Percentiles rank a stretch among this genome's conserved stretches.
phyloP scores from a whole-genome alignment of 1,140 invertebrate species.

The Pseudomyrmex pallidus region DNA sequence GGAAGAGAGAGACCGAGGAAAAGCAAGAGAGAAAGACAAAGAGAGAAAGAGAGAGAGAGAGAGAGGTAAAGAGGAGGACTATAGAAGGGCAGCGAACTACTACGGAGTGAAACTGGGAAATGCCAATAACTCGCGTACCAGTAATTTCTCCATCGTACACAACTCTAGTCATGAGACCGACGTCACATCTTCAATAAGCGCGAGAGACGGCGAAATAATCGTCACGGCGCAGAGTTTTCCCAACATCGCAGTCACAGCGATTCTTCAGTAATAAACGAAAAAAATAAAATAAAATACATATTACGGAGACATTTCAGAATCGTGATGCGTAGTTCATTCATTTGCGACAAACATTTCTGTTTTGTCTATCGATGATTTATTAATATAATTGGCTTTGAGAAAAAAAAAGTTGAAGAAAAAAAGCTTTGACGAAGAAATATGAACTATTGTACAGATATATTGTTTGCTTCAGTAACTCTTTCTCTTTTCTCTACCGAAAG shows the following conservation, averaged over 20 bases:
- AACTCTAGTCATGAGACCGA: slow-evolving; percentile 39
- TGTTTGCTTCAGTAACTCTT: background rate
- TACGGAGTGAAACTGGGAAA: slow-evolving; percentile 20
- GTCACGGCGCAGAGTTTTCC: background rate
- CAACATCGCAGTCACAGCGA: background rate
- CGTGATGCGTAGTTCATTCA: too few relatives aligned
- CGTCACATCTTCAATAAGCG: slow-evolving; percentile 39
- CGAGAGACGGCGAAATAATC: slow-evolving; percentile 12
- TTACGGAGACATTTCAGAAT: too few relatives aligned
- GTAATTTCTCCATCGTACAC: slow-evolving; percentile 48
- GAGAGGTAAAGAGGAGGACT: background rate
- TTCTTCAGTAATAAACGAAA: too few relatives aligned
- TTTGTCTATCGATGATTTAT: too few relatives aligned
- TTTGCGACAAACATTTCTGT: too few relatives aligned
- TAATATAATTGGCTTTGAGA: too few relatives aligned
- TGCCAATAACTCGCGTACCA: slow-evolving; percentile 51
- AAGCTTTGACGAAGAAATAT: too few relatives aligned
- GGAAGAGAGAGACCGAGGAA: background rate
- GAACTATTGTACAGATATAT: too few relatives aligned
- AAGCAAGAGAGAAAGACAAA: background rate
- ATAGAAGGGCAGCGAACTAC: slow-evolving; percentile 1
- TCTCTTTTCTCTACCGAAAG: background rate
- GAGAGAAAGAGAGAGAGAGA: background rate
- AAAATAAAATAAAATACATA: too few relatives aligned
- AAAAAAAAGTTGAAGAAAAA: too few relatives aligned